A percentile compares a stretch with the other conserved stretches of the same genome.
Conservation (phyloP, 2,797 vertebrate genomes). For the Peromyscus attwateri region DNA sequence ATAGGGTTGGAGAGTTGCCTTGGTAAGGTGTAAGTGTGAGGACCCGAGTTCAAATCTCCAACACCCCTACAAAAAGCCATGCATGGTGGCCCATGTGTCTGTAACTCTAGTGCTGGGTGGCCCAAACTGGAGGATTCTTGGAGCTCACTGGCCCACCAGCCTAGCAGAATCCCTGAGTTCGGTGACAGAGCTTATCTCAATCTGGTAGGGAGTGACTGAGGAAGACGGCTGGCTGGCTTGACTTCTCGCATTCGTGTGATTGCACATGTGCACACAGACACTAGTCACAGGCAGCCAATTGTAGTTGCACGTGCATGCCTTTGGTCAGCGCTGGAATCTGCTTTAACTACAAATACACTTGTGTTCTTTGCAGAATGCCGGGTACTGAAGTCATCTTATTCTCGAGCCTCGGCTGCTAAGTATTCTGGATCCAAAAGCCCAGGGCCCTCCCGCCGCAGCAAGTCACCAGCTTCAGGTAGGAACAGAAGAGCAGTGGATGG, state of each 20-base stretch:
- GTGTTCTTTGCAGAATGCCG: conserved; percentile 91
- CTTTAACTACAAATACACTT: not conserved
- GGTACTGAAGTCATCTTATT: conserved; percentile 93
- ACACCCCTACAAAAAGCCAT: not conserved
- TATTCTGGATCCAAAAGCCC: conserved; percentile 93
- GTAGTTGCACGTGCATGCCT: not conserved
- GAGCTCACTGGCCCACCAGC: not conserved
- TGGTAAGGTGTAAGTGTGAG: not conserved
- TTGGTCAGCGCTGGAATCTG: not conserved
- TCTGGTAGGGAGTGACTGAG: not conserved
- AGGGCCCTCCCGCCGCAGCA: conserved; percentile 92
- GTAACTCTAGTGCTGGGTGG: not conserved
- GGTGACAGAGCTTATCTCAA: not conserved
- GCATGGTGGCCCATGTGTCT: not conserved
- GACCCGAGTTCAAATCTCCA: not conserved
- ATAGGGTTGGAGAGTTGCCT: not conserved
- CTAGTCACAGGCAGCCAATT: not conserved
- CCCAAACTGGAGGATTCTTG: not conserved
- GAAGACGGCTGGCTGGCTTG: not conserved
- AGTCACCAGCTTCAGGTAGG: conserved; percentile 96
- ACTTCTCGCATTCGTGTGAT: not conserved
- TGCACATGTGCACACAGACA: not conserved
- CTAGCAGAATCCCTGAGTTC: not conserved
- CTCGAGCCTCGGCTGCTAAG: conserved; percentile 89
- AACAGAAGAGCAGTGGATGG: not conserved